These are phyloP conservation scores for Aporrectodea caliginosa DNA, from an alignment of 1,140 invertebrate species.

Conservation along the genomic window DNA sequence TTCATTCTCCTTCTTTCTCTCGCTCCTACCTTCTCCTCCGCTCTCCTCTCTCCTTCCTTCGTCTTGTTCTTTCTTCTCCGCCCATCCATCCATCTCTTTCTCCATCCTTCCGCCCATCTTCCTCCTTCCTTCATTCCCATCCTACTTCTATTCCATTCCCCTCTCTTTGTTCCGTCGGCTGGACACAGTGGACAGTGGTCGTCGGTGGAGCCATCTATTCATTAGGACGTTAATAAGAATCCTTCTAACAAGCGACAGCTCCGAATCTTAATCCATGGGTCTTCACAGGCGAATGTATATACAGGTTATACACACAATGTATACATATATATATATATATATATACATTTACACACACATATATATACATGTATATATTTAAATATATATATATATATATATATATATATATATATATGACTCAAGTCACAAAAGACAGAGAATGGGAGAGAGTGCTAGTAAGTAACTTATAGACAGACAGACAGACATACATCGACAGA, in stretches of 20 bases:
- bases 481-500: no score
- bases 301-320: no score
- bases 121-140: not conserved
- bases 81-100: not conserved
- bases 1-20: not conserved
- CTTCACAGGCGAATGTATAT: no score
- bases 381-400: slow-evolving; percentile 1
- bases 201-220: no score
- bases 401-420: slow-evolving; percentile 4
- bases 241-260: no score
- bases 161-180: not conserved
- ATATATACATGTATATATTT: not conserved
- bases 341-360: not conserved
- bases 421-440: not conserved
- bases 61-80: not conserved
- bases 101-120: not conserved
- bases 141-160: not conserved
- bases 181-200: no score
- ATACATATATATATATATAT: not conserved
- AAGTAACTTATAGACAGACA: no score
- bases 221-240: no score
- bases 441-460: no score
- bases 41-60: not conserved
- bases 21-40: not conserved
- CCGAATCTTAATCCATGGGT: no score